These are phyloP conservation scores for Acrobasis repandana DNA, from an alignment of 2,888 invertebrate species.

Conservation along the genomic window DNA sequence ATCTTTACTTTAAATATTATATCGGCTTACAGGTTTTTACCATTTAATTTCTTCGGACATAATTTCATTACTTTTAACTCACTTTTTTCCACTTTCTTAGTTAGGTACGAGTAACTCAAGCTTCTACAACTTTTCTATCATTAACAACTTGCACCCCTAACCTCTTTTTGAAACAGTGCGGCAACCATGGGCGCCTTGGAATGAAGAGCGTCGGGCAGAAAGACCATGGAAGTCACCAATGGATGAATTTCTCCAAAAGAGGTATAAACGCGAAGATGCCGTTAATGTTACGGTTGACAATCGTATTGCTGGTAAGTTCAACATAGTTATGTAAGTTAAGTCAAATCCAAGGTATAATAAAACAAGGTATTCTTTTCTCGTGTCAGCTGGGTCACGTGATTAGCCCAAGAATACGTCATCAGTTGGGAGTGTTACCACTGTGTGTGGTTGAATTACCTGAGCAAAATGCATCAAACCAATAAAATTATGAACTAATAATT, in stretches of 20 bases:
- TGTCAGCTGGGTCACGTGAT: too few relatives aligned
- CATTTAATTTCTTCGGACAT: background rate
- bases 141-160: background rate
- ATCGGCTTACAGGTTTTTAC: background rate
- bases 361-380: too few relatives aligned
- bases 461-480: too few relatives aligned
- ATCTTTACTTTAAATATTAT: too few relatives aligned
- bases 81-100: too few relatives aligned
- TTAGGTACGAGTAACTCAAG: background rate
- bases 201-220: background rate
- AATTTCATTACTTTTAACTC: background rate
- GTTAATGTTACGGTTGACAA: slow-evolving; percentile 40
- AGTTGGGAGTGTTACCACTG: too few relatives aligned
- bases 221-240: slow-evolving; percentile 17
- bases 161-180: slow-evolving; percentile 8
- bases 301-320: slow-evolving; percentile 49
- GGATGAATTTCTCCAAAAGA: slow-evolving; percentile 18
- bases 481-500: too few relatives aligned
- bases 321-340: too few relatives aligned
- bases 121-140: background rate
- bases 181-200: slow-evolving; percentile 7
- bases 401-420: too few relatives aligned
- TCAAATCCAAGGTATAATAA: too few relatives aligned
- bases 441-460: too few relatives aligned
- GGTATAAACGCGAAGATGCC: slow-evolving; percentile 28